Conservation (phyloP, 2,888 invertebrate genomes). For the Erynnis tages region DNA sequence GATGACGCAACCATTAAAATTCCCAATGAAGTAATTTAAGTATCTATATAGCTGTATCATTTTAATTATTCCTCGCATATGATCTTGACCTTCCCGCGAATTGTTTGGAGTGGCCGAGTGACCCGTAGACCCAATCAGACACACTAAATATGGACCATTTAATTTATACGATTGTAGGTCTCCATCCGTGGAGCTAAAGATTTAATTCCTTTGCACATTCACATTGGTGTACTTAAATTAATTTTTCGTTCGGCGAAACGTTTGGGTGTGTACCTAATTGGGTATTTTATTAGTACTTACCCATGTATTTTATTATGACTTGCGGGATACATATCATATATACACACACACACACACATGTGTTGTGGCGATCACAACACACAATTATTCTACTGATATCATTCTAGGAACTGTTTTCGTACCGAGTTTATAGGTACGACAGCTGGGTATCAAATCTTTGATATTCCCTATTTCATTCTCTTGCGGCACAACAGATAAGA, state of each 20-base stretch:
- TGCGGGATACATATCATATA: too few species aligned
- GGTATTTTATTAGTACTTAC: too few species aligned
- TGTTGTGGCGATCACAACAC: too few species aligned
- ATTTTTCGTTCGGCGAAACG: too few species aligned
- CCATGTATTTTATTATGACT: too few species aligned
- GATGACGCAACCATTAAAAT: slow-evolving; percentile 23
- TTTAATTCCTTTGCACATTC: neutral
- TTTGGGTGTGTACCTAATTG: too few species aligned
- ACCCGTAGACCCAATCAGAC: slow-evolving; percentile 13
- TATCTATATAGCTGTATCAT: neutral
- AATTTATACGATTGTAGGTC: slow-evolving; percentile 1
- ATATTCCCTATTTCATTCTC: too few species aligned
- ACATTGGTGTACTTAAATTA: too few species aligned
- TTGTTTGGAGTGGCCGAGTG: slow-evolving; percentile 15
- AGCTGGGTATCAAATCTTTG: slow-evolving; percentile 2
- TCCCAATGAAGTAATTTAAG: slow-evolving; percentile 12
- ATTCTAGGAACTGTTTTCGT: slow-evolving; percentile 23
- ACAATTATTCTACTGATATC: too few species aligned
- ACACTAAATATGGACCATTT: neutral
- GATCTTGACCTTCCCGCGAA: slow-evolving; percentile 17
- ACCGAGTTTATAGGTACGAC: slow-evolving; percentile 3
- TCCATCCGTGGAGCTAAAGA: neutral
- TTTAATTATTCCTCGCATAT: slow-evolving; percentile 19
- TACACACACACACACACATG: too few species aligned
- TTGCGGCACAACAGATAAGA: too few species aligned